Evolutionary conservation across 2,113 vertebrate genomes (phyloP), one percentile per base, ranked within the genome.

Genomic region (Lipotes vexillifer): DNA sequence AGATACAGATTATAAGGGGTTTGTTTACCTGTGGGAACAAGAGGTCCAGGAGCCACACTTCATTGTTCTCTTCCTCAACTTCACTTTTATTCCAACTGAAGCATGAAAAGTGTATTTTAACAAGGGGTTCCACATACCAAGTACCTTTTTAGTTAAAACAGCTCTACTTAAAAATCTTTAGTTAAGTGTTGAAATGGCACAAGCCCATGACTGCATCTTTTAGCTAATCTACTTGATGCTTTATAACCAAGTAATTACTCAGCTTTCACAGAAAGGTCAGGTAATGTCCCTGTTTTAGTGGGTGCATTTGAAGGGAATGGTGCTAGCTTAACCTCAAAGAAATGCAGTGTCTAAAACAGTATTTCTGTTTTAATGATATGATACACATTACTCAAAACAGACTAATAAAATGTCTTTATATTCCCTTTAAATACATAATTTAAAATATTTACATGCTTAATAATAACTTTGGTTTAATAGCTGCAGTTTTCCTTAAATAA

Each of bases 311-410:
- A 88, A 97, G 18, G 66, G 25, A 91, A 86, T 57, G 15, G 49
- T 23, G 13, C 20, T 78, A 57, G 11, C 21, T 77, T 91, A 91
- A 31, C 33, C 61, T 82, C 33, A 86, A 81, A 94, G 46, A 96
- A 44, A 38, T 57, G 46, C 33, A 88, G 4, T 83, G 23, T 41
- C 14, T 52, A 41, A 86, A 90, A 61, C 31, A 44, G 18, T 66
- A 23, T 68, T 94, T 94, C 31, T 93, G 36, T 78, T 93, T 91
- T 72, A 82, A 97, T 96, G 36, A 93, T 63, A 55, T 81, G 77
- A 90, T 93, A 78, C 83, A 86, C 61, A 91, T 55, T 75, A 82
- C 74, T 91, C 23, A 44, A 95, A 88, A 86, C 5, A 85, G 44
- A 86, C 29, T 71, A 88, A 92, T 85, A 93, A 94, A 94, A 94